Base-by-base conservation (phyloP, 1,140 invertebrate species). In the Lepeophtheirus salmonis region DNA sequence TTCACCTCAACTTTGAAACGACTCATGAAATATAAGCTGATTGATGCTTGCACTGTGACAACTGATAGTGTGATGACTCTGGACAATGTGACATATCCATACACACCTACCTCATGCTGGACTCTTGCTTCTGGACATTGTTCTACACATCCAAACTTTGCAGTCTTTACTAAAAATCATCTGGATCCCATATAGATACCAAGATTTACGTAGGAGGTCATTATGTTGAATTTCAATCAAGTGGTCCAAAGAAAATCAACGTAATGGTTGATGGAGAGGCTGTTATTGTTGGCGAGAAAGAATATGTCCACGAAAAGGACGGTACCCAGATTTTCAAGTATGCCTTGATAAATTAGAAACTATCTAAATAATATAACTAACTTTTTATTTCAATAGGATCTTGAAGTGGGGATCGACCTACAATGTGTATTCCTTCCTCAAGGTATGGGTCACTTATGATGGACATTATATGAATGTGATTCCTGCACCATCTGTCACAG, bases 191-290 rank as follows among this genome's bases (percentile, higher is more conserved):
- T 18, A n/a, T 65, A 51, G 63, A 51, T n/a, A 63, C 25, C 22
- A 63, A 64, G 51, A 49, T 64, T 30, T 65, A 53, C 55, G 24
- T 60, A 14, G 64, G 64, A 54, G 64, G 64, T 17, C 63, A 65
- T 56, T 50, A 41, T 3, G 26, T 65, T 21, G 64, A 65, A 30
- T 48, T 65, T 16, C 18, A 25, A n/a, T 60, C 64, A 23, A 21
- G 14, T 12, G 48, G 50, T 16, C 53, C 41, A 17, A 30, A 20
- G n/a, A 41, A 17, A 2, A 23, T 64, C 6, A 56, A 56, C 16
- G 41, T 65, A 6, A 64, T 49, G 22, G 50, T 62, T 18, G 64
- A 65, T 41, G 64, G 60, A 2, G 61, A 57, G 24, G 26, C 25
- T 13, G 30, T 64, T 16, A 50, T 50, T 18, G 53, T 64, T 2